Conservation (phyloP, 2,797 vertebrate species). For the Circus cinereus region DNA sequence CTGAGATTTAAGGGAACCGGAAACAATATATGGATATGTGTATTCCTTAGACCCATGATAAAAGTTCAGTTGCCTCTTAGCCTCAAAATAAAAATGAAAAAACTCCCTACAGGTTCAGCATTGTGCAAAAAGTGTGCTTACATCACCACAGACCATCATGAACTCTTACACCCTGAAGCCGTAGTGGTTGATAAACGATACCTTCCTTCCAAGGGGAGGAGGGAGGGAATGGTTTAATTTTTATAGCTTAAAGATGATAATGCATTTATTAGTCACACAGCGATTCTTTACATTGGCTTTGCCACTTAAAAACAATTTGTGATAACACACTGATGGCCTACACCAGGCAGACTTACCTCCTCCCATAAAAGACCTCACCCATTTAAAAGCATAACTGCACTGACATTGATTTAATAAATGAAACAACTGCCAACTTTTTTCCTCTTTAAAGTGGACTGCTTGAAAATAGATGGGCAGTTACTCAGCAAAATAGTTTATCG, state of each 20-base stretch:
- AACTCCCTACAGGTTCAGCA: not conserved
- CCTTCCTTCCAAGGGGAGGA: not conserved
- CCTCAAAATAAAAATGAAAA: not conserved
- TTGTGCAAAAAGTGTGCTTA: not conserved
- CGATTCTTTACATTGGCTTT: not conserved
- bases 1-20: not conserved
- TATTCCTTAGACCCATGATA: not conserved
- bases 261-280: not conserved
- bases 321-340: not conserved
- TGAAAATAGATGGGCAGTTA: conserved; percentile 17
- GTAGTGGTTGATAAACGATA: not conserved
- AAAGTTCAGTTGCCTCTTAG: not conserved
- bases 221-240: not conserved
- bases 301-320: not conserved
- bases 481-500: conserved; percentile 20
- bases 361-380: not conserved
- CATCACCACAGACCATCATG: not conserved
- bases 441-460: not conserved
- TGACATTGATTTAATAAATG: not conserved
- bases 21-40: not conserved
- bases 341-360: not conserved
- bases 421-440: not conserved
- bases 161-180: not conserved
- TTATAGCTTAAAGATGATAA: not conserved
- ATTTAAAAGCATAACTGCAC: not conserved